phyloP scores from a whole-genome alignment of 2,113 vertebrate species.

The Thalassoma bifasciatum region DNA sequence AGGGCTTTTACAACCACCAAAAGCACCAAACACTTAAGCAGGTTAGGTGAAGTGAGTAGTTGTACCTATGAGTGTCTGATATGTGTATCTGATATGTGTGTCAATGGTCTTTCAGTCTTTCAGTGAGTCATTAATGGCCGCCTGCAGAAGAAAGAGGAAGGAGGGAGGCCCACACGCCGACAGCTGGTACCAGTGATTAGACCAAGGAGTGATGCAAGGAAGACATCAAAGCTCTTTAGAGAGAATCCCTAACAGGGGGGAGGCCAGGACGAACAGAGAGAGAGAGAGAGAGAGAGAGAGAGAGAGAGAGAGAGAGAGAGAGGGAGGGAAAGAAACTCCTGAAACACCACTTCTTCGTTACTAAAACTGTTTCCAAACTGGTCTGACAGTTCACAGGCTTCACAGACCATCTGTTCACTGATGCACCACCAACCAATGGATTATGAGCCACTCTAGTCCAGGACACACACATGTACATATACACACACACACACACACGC shows the following conservation, averaged over 20 bases:
- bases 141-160: constrained; percentile 58
- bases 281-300: too few relatives aligned
- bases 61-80: constrained; percentile 17
- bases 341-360: constrained; percentile 52
- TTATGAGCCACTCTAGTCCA: constrained; percentile 39
- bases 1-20: too few relatives aligned
- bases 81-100: constrained; percentile 46
- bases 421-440: constrained; percentile 54
- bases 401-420: constrained; percentile 62
- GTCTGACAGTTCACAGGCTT: constrained; percentile 36
- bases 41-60: too few relatives aligned
- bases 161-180: constrained; percentile 64
- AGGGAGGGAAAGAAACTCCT: too few relatives aligned
- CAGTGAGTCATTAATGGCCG: constrained; percentile 51
- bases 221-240: constrained; percentile 78
- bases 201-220: constrained; percentile 63
- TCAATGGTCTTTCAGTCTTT: constrained; percentile 1
- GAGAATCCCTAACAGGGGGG: constrained; percentile 68
- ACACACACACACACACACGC: constrained; percentile 1
- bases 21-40: background rate
- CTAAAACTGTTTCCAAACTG: constrained; percentile 46
- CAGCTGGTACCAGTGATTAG: constrained; percentile 83
- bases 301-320: too few relatives aligned
- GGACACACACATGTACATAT: constrained; percentile 7
- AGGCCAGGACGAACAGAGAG: constrained; percentile 39